Evolutionary conservation across 2,888 invertebrate genomes (phyloP).

Genomic region (Blera fallax): DNA sequence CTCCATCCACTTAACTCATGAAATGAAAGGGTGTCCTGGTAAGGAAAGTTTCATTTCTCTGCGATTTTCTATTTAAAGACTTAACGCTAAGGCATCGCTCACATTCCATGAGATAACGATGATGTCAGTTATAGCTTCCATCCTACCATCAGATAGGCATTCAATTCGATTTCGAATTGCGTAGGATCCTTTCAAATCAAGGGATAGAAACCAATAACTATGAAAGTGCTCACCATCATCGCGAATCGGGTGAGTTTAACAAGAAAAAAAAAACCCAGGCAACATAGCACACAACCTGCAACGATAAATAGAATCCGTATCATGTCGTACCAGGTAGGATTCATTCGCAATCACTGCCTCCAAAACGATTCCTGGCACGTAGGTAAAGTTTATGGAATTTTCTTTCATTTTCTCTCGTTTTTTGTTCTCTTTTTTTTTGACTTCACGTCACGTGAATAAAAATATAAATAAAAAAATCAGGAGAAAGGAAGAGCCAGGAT

Average conservation of each 20-base stretch:
- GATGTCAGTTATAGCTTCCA: constrained; percentile 32
- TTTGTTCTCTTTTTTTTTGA: background rate
- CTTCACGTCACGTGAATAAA: constrained; percentile 29
- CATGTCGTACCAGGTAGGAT: constrained; percentile 52
- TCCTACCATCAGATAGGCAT: background rate
- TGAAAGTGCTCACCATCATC: background rate
- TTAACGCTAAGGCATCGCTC: background rate
- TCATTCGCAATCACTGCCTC: constrained; percentile 28
- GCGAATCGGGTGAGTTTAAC: background rate
- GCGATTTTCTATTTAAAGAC: background rate
- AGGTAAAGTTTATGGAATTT: background rate
- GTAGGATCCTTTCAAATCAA: constrained; percentile 6
- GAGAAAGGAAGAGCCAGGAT: background rate
- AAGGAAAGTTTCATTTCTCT: background rate
- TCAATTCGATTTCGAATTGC: constrained; percentile 18
- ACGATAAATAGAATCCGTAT: constrained; percentile 38
- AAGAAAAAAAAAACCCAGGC: background rate
- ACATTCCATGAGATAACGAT: constrained; percentile 27
- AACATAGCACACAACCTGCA: constrained; percentile 14
- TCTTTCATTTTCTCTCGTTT: background rate
- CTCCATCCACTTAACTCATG: background rate
- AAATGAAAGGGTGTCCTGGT: too few relatives aligned
- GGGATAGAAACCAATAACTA: constrained; percentile 24
- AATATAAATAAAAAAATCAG: background rate
- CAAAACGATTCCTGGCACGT: constrained; percentile 23